Evolutionary conservation across 2,113 vertebrate species (phyloP).

Genomic region (Chaetura pelagica): DNA sequence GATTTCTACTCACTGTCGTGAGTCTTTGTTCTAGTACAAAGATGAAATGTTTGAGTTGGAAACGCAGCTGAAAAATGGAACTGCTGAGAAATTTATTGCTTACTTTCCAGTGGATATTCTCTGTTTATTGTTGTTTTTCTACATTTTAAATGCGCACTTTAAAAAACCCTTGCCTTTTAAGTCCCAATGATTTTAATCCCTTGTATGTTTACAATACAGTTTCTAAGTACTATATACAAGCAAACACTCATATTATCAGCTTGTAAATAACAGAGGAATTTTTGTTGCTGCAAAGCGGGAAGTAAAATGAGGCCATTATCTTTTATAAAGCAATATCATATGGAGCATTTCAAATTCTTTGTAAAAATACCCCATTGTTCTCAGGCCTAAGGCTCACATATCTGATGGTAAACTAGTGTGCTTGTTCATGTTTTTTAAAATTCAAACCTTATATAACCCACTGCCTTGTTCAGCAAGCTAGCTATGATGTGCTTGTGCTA

Average conservation of each 20-base stretch:
- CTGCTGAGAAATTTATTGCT: neutral
- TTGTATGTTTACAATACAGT: neutral
- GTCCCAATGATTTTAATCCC: neutral
- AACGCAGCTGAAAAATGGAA: neutral
- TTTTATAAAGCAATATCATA: constrained; percentile 42
- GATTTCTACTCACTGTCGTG: neutral
- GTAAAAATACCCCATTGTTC: constrained; percentile 43
- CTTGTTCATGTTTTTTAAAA: neutral
- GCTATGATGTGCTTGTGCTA: neutral
- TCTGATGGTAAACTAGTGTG: constrained; percentile 7
- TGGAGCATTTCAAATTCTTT: neutral
- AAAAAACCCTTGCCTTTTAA: neutral
- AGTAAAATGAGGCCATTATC: constrained; percentile 51
- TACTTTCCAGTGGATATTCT: neutral
- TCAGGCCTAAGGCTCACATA: neutral
- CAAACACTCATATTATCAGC: neutral
- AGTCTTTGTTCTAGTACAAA: neutral
- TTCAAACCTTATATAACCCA: neutral
- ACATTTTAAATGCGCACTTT: neutral
- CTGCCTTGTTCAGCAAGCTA: neutral
- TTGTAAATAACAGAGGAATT: constrained; percentile 15
- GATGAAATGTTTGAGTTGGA: neutral
- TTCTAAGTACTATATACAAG: neutral
- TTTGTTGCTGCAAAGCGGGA: neutral
- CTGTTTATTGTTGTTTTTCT: neutral